These are phyloP conservation scores for Chaunax sp. DNA, from an alignment of 2,797 vertebrate genomes.

Conservation along the genomic window DNA sequence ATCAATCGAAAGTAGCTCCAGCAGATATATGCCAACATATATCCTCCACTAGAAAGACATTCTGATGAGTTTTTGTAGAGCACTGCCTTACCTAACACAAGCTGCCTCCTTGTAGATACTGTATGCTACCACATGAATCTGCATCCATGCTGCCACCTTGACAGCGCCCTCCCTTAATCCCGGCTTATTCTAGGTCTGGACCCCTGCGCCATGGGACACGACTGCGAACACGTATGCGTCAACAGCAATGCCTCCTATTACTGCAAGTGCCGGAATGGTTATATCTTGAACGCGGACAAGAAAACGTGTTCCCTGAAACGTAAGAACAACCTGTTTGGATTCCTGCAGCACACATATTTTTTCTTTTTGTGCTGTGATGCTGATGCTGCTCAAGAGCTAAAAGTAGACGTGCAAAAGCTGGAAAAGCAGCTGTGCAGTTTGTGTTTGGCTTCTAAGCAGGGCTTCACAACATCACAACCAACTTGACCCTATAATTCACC, in stretches of 20 bases:
- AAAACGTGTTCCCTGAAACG: slow-evolving; percentile 88
- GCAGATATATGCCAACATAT: slow-evolving; percentile 3
- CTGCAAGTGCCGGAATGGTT: slow-evolving; percentile 88
- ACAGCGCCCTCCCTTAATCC: slow-evolving; percentile 57
- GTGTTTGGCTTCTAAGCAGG: slow-evolving; percentile 24
- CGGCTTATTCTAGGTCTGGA: slow-evolving; percentile 83
- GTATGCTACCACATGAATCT: slow-evolving; percentile 39
- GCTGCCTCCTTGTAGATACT: slow-evolving; percentile 1
- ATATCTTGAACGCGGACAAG: slow-evolving; percentile 87
- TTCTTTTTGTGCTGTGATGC: slow-evolving; percentile 23
- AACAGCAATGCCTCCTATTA: slow-evolving; percentile 82
- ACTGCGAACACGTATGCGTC: slow-evolving; percentile 90
- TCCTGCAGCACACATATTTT: slow-evolving; percentile 30
- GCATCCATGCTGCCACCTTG: slow-evolving; percentile 41
- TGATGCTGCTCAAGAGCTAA: slow-evolving; percentile 18
- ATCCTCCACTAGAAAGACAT: not conserved
- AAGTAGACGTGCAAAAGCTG: not conserved
- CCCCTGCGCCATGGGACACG: slow-evolving; percentile 85
- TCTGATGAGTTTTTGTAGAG: not conserved
- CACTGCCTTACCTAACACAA: slow-evolving; percentile 5
- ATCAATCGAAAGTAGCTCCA: not conserved
- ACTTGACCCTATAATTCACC: slow-evolving; percentile 31
- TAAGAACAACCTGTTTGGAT: slow-evolving; percentile 66
- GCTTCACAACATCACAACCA: slow-evolving; percentile 58
- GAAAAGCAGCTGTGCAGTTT: slow-evolving; percentile 5